Percentiles rank a stretch among this genome's conserved stretches.
These are phyloP conservation scores for Laticauda laticaudata DNA, from an alignment of 2,113 vertebrate genomes.

Conservation along the genomic window DNA sequence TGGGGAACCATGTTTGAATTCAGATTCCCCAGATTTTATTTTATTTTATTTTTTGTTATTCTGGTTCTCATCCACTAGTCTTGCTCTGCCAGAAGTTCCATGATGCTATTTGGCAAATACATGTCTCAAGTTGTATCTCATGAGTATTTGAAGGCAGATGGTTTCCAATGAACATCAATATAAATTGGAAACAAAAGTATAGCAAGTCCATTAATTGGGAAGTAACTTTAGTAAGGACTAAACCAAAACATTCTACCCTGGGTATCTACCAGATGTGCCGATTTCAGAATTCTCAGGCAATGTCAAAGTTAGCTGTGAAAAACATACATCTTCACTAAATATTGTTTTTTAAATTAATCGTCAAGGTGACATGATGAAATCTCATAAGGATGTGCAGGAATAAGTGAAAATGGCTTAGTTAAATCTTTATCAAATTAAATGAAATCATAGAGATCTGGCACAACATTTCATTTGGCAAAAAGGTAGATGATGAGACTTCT, in stretches of 20 bases:
- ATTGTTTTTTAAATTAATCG: not conserved
- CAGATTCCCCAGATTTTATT: not conserved
- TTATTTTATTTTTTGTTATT: not conserved
- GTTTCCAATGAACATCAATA: not conserved
- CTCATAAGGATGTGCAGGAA: not conserved
- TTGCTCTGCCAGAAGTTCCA: not conserved
- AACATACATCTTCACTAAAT: not conserved
- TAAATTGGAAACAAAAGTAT: not conserved
- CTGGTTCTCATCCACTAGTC: not conserved
- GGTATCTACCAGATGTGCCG: not conserved
- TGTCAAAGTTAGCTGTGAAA: not conserved
- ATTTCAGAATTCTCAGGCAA: not conserved
- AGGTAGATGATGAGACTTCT: not conserved
- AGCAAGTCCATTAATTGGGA: not conserved
- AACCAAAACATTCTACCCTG: not conserved
- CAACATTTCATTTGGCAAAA: not conserved
- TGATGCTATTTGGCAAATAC: not conserved
- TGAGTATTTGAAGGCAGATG: not conserved
- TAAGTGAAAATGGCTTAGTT: not conserved
- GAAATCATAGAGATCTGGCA: not conserved
- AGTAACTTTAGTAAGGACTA: not conserved
- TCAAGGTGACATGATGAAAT: not conserved
- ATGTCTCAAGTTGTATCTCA: not conserved
- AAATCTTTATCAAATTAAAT: not conserved
- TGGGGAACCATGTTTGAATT: not conserved